Percentiles rank a stretch among this genome's conserved stretches.
Conservation (phyloP, 2,113 vertebrate species). For the Hepsetus odoe region DNA sequence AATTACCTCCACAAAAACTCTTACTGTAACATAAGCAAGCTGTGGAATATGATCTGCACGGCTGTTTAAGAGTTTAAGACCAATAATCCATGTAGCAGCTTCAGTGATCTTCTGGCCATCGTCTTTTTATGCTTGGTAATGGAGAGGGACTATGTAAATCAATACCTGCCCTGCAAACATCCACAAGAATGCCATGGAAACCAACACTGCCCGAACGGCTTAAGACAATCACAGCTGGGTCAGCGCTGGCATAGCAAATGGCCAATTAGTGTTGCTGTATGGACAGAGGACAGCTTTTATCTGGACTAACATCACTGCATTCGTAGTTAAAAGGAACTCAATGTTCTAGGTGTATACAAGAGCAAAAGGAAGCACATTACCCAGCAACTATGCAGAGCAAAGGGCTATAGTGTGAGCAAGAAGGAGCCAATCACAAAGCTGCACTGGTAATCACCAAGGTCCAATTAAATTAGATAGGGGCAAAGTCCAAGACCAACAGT, state of each 20-base stretch:
- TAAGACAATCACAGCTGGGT: constrained; percentile 12
- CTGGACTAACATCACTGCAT: not conserved
- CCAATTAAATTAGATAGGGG: constrained; percentile 51
- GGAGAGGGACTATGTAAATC: constrained; percentile 37
- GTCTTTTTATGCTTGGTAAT: constrained; percentile 38
- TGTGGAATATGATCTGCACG: not conserved
- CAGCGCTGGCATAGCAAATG: constrained; percentile 27
- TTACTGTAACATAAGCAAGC: constrained; percentile 10
- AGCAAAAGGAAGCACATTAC: constrained; percentile 9
- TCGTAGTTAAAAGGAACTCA: constrained; percentile 11
- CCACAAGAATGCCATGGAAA: constrained; percentile 36
- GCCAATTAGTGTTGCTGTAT: constrained; percentile 31
- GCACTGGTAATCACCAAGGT: not conserved
- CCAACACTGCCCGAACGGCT: constrained; percentile 8
- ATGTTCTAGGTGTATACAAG: not conserved
- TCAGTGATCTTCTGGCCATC: constrained; percentile 19
- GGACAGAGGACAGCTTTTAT: constrained; percentile 13
- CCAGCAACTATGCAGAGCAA: not conserved
- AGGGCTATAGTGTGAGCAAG: not conserved
- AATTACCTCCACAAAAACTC: not conserved
- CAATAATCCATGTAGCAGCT: not conserved
- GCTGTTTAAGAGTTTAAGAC: constrained; percentile 3
- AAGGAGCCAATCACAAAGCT: not conserved
- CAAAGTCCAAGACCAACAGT: constrained; percentile 15
- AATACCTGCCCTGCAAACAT: constrained; percentile 38